Conservation (phyloP, 2,113 vertebrate species). For the Thinocorus orbignyianus region DNA sequence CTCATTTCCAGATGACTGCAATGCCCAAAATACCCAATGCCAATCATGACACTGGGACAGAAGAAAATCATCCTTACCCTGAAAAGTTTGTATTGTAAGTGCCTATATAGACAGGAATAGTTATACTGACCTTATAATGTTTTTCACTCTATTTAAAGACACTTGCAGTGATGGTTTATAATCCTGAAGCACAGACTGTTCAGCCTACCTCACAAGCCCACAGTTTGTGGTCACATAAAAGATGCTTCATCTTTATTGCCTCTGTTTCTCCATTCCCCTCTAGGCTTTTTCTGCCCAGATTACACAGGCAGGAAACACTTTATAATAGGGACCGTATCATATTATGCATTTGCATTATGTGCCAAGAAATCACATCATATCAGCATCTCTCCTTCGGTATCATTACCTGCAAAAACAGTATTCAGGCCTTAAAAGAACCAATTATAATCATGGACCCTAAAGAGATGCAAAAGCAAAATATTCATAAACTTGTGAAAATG, state of each 20-base stretch:
- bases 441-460: neutral
- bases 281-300: neutral
- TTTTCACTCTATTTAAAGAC: neutral
- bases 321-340: neutral
- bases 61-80: neutral
- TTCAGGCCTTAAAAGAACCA: neutral
- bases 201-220: neutral
- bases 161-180: neutral
- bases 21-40: constrained; percentile 11
- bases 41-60: constrained; percentile 12
- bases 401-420: neutral
- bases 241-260: neutral
- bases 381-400: neutral
- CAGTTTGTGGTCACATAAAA: neutral
- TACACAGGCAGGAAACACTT: neutral
- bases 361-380: neutral
- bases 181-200: neutral
- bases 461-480: neutral
- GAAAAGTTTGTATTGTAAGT: neutral
- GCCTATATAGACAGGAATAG: neutral
- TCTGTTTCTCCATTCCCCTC: neutral
- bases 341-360: neutral
- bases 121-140: neutral
- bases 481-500: neutral
- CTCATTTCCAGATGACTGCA: constrained; percentile 37